Evolutionary conservation across 2,113 vertebrate genomes (phyloP).

Genomic region (Lipophrys pholis): DNA sequence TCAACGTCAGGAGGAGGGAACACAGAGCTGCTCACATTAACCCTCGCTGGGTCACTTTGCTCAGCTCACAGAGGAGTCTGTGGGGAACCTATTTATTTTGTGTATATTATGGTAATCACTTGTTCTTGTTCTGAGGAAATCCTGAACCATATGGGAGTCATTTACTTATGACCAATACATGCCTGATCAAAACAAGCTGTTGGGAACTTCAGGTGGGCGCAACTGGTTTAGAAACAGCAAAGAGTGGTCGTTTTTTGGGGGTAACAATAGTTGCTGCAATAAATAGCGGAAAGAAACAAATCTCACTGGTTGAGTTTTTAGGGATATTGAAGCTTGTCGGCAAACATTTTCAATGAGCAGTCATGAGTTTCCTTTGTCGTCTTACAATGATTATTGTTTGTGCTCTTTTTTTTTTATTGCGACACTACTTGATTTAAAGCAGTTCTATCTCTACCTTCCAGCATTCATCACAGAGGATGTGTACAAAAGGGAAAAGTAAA

Average conservation of each 20-base stretch:
- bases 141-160: slow-evolving; percentile 10
- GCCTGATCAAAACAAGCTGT: slow-evolving; percentile 48
- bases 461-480: not conserved
- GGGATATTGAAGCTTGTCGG: slow-evolving; percentile 43
- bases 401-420: slow-evolving; percentile 1
- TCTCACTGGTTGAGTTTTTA: slow-evolving; percentile 14
- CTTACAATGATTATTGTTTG: too few relatives aligned
- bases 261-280: slow-evolving; percentile 27
- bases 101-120: slow-evolving; percentile 18
- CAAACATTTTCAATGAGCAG: slow-evolving; percentile 28
- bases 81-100: not conserved
- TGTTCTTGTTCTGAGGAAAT: slow-evolving; percentile 13
- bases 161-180: slow-evolving; percentile 8
- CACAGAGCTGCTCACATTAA: slow-evolving; percentile 69
- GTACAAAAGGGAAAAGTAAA: not conserved
- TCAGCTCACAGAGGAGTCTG: slow-evolving; percentile 29
- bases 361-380: not conserved
- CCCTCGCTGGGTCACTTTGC: slow-evolving; percentile 66
- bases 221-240: slow-evolving; percentile 35
- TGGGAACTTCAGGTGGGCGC: slow-evolving; percentile 28
- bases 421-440: not conserved
- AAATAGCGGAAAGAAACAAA: slow-evolving; percentile 56
- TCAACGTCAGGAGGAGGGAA: slow-evolving; percentile 77
- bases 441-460: not conserved
- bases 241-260: not conserved